Conservation (phyloP, 2,797 vertebrate genomes). For the Petrocephalus sullivani region DNA sequence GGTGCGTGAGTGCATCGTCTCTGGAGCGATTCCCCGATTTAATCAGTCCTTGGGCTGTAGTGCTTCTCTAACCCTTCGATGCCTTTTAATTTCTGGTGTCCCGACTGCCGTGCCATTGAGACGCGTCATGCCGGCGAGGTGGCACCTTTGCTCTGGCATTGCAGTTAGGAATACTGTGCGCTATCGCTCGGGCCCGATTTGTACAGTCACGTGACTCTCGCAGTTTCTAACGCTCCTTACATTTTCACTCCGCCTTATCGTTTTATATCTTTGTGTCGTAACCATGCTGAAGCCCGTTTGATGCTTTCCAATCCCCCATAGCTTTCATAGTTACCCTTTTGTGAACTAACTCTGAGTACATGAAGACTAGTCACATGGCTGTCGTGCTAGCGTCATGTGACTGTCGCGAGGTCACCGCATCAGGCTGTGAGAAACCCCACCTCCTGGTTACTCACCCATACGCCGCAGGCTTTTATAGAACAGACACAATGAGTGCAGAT, state of each 20-base stretch:
- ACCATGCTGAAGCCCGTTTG: neutral
- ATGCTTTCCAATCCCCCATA: neutral
- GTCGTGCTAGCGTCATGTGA: neutral
- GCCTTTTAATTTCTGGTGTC: neutral
- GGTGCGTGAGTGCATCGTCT: neutral
- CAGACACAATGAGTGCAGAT: neutral
- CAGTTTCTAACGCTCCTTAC: neutral
- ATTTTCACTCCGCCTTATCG: neutral
- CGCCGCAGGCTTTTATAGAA: neutral
- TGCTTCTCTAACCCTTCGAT: neutral
- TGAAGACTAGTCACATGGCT: neutral
- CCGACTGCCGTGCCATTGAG: neutral
- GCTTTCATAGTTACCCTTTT: neutral
- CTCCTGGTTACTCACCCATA: neutral
- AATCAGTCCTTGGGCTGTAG: neutral
- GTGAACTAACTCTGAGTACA: neutral
- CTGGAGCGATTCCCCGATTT: neutral
- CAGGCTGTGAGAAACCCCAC: neutral
- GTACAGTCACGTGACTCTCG: neutral
- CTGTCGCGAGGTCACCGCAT: neutral
- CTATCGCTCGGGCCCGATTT: neutral
- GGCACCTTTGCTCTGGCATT: neutral
- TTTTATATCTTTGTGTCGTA: neutral
- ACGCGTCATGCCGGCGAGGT: neutral
- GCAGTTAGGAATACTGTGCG: neutral